Evolutionary conservation across 2,797 vertebrate genomes (phyloP), one percentile per base, ranked within the genome.

Genomic region (Trematomus bernacchii): DNA sequence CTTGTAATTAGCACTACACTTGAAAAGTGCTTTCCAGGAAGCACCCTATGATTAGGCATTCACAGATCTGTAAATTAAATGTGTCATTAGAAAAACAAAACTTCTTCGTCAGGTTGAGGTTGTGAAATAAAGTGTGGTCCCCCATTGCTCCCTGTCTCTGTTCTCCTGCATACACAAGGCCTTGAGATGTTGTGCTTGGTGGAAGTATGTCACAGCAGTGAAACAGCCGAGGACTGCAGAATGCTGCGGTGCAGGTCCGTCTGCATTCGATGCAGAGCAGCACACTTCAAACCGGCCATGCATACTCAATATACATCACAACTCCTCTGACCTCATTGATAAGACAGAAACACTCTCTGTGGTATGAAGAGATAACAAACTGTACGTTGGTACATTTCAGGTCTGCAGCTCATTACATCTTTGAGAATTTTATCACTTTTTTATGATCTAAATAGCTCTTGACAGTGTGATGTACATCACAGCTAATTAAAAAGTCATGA

Each of bases 291-390:
- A 58, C 4, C 76, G 72, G 65, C 47, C 88, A 83, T 85, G 85
- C 80, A 91, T 88, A 84, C 79, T 79, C 82, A 87, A 87, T 78
- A 67, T 71, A 79, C 78, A 77, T 79, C 80, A 52, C 48, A 58
- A 69, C 27, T 76, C 67, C 65, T 79, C 37, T 21, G 48, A 18
- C 66, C 65, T 66, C 52, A 76, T 71, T 54, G 61, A 79, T 79
- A 62, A 77, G 58, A 80, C 71, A n/a, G 33, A 59, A 73, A 68
- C 52, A 68, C 48, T 40, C 40, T 2, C 53, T 68, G 18, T 54
- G 18, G 37, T 44, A 23, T 63, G 30, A 62, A 62, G 60, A 40
- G 57, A 71, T 71, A 53, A 43, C 23, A 73, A 69, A 72, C 21
- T 59, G 12, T 40, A 55, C 57, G 33, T 13, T 54, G 10, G 15